Conservation (phyloP, 2,888 invertebrate genomes). For the Cistogaster globosa region DNA sequence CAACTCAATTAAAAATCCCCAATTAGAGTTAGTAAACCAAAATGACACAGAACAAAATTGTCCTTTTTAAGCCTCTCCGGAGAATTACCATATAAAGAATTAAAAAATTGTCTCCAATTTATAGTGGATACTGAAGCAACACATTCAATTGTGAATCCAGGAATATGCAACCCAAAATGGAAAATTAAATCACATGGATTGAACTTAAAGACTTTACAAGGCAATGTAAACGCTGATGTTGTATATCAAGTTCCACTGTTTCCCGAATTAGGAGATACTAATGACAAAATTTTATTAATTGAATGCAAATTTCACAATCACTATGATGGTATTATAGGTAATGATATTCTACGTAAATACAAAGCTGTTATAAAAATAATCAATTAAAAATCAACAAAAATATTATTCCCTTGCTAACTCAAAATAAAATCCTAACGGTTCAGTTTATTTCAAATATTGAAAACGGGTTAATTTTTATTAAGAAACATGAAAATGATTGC, state of each 20-base stretch:
- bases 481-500: neutral
- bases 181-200: neutral
- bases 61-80: no score
- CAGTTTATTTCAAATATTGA: neutral
- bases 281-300: conserved; percentile 60
- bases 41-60: no score
- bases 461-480: conserved; percentile 20
- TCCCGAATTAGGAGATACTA: neutral
- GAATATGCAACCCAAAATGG: neutral
- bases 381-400: neutral
- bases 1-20: no score
- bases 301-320: conserved; percentile 23
- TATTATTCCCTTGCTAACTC: neutral
- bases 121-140: no score
- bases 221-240: neutral
- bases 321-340: conserved; percentile 24
- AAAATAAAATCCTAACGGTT: neutral
- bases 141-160: no score
- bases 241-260: neutral
- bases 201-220: conserved; percentile 10
- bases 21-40: no score
- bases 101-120: no score
- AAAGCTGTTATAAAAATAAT: neutral
- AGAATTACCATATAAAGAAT: no score
- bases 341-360: conserved; percentile 23